Base-by-base conservation (phyloP, 2,888 invertebrate genomes). In the Phoronis australis region DNA sequence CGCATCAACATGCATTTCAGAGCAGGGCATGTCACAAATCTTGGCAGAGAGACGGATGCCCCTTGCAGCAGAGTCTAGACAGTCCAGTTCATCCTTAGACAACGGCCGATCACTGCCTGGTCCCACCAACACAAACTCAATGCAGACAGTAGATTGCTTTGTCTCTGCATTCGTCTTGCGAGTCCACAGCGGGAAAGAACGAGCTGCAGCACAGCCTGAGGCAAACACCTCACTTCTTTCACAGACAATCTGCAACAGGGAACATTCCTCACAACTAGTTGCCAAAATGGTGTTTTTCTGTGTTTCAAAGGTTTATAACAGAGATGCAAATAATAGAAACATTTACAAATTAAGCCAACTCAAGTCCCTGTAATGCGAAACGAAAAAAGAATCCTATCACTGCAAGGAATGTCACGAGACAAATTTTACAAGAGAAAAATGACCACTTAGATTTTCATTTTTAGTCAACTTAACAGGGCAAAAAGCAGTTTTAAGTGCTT, bases 21-120 rank as follows among this genome's bases (percentile, higher is more conserved):
- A 88, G 71, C 89, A 87, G 0, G 93, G 92, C 15, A 83, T 85
- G 75, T 93, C 93, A 0, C 91, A 88, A 60, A 92, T 87, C 59
- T 83, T 82, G 0, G 90, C 90, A 0, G 90, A 84, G 24, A 87
- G 78, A 4, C 90, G 80, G 15, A 90, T 69, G n/a, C 73, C 69
- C 26, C 73, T 64, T 4, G 72, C 72, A 4, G 71, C 59, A 23
- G 64, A 61, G 21, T 57, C 57, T 22, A 79, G 55, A 59, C 73
- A 75, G 20, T 61, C 51, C 1, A 77, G 50, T 51, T 79, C 79
- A 2, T 60, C 55, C 9, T 59, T 57, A 24, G 59, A 50, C n/a
- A 70, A 56, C 4, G 55, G 41, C 9, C 54, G 54, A 4, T 73
- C 51, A 79, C 75, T 54, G 79, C 72, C 42, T 81, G 62, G 62